Percentiles rank a stretch among this genome's conserved stretches.
phyloP scores from a whole-genome alignment of 2,888 invertebrate species.

The Nomada lathburiana region DNA sequence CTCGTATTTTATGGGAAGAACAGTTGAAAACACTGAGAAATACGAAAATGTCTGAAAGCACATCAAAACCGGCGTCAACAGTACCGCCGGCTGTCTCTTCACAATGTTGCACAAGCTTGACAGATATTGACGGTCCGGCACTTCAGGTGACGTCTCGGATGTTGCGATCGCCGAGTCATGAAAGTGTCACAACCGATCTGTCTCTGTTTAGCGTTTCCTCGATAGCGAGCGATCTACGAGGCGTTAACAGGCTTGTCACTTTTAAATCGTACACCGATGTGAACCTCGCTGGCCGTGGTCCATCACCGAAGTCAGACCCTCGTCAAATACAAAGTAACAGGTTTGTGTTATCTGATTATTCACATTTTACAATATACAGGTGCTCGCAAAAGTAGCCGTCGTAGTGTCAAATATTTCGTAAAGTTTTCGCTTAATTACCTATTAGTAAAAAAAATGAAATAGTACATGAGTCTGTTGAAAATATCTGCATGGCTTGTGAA shows the following conservation, averaged over 20 bases:
- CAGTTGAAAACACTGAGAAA: constrained; percentile 10
- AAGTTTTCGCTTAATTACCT: no score
- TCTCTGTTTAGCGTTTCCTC: constrained; percentile 92
- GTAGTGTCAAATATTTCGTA: no score
- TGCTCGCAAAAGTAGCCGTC: no score
- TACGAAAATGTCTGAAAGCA: constrained; percentile 77
- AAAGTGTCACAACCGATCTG: constrained; percentile 93
- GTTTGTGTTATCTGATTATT: constrained; percentile 64
- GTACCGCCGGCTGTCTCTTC: constrained; percentile 65
- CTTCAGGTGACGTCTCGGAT: constrained; percentile 87
- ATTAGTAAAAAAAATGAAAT: no score
- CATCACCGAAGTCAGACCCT: constrained; percentile 90
- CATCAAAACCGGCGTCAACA: constrained; percentile 75
- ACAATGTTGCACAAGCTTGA: constrained; percentile 59
- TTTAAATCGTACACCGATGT: constrained; percentile 86
- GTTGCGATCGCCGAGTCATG: constrained; percentile 92
- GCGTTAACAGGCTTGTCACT: constrained; percentile 83
- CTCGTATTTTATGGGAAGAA: constrained; percentile 7
- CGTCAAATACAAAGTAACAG: constrained; percentile 80
- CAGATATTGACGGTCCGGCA: constrained; percentile 84
- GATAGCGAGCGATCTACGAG: constrained; percentile 86
- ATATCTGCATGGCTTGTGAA: no score
- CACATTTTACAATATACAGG: not conserved
- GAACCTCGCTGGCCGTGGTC: constrained; percentile 86
- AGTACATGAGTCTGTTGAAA: no score